phyloP scores from a whole-genome alignment of 2,113 vertebrate genomes.

The Blennius ocellaris region DNA sequence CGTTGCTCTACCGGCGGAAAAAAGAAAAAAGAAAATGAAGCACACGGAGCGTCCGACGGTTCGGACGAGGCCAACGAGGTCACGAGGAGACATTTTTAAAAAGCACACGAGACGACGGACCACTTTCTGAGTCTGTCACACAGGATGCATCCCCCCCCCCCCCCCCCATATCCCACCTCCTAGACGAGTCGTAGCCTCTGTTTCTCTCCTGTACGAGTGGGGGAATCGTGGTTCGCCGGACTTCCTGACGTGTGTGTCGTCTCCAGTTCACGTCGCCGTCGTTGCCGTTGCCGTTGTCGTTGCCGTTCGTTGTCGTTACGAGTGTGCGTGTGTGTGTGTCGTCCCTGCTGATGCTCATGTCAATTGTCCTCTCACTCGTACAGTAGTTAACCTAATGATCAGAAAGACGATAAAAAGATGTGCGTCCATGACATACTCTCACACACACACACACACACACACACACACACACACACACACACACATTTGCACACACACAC shows the following conservation, averaged over 20 bases:
- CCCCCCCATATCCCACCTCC: too few species aligned
- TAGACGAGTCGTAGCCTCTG: slow-evolving; percentile 55
- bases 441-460: too few species aligned
- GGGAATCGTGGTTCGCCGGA: slow-evolving; percentile 58
- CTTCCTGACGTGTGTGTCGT: slow-evolving; percentile 69
- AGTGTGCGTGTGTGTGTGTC: slow-evolving; percentile 67
- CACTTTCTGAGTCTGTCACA: slow-evolving; percentile 51
- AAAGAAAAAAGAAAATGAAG: slow-evolving; percentile 48
- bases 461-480: slow-evolving; percentile 23
- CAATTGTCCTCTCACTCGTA: slow-evolving; percentile 68
- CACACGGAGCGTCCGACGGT: slow-evolving; percentile 55
- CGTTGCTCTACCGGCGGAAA: too few species aligned
- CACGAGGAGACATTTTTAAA: slow-evolving; percentile 48
- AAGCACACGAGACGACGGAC: slow-evolving; percentile 63
- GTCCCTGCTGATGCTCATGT: slow-evolving; percentile 70
- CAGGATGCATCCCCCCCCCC: slow-evolving; percentile 62
- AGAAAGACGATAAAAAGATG: slow-evolving; percentile 55
- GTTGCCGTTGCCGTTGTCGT: slow-evolving; percentile 52
- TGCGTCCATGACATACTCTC: slow-evolving; percentile 45
- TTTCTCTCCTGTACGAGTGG: slow-evolving; percentile 66
- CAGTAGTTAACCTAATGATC: slow-evolving; percentile 64
- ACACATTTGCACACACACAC: slow-evolving; percentile 26
- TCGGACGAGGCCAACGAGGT: slow-evolving; percentile 13
- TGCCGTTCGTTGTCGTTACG: slow-evolving; percentile 56
- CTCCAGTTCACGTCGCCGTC: slow-evolving; percentile 63